Evolutionary conservation across 2,888 invertebrate species (phyloP).

Genomic region (Cacoxenus indagator): DNA sequence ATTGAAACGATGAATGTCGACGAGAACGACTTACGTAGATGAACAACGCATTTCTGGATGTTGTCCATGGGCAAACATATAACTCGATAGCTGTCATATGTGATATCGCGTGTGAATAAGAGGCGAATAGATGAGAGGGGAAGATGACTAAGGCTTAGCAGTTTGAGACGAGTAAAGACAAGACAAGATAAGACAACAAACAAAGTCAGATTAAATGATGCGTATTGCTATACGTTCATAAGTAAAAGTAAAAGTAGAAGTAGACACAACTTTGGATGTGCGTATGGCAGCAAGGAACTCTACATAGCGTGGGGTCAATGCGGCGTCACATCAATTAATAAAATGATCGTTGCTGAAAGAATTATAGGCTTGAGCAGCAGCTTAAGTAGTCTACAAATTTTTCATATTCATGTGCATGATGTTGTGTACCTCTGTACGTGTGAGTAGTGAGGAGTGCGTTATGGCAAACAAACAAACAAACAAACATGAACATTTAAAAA

Average conservation of each 20-base stretch:
- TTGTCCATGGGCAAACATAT: not conserved
- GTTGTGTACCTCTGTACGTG: too few species aligned
- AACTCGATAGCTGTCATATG: not conserved
- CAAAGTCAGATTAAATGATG: conserved; percentile 22
- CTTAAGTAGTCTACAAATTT: too few species aligned
- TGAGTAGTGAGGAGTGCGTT: too few species aligned
- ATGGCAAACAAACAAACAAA: too few species aligned
- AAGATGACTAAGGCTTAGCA: not conserved
- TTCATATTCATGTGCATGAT: too few species aligned
- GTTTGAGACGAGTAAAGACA: conserved; percentile 3
- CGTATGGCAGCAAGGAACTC: too few species aligned
- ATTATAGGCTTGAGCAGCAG: too few species aligned
- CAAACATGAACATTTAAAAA: too few species aligned
- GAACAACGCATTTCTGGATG: conserved; percentile 7
- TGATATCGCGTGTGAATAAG: not conserved
- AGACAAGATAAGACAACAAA: too few species aligned
- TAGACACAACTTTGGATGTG: not conserved
- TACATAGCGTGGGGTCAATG: not conserved
- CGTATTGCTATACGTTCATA: conserved; percentile 22
- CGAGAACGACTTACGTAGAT: too few species aligned
- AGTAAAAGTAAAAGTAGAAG: conserved; percentile 22
- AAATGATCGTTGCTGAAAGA: too few species aligned
- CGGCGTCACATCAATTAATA: too few species aligned
- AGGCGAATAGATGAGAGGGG: not conserved
- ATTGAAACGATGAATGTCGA: not conserved